Percentiles rank a stretch among this genome's conserved stretches.
Evolutionary conservation across 2,797 vertebrate species (phyloP).

Genomic region (Merluccius polli): DNA sequence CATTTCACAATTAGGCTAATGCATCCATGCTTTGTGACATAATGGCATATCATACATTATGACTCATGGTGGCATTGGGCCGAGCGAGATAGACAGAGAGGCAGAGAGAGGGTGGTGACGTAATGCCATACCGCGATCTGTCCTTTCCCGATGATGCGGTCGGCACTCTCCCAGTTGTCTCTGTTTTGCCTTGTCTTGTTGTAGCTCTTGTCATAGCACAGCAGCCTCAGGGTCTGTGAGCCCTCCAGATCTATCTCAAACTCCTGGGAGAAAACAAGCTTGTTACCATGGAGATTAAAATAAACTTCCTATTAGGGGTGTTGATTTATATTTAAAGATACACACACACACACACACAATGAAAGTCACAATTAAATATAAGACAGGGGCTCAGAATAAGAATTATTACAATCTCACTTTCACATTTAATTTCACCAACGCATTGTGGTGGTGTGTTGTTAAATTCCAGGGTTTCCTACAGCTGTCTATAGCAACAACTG

Average conservation of each 20-base stretch:
- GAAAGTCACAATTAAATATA: background rate
- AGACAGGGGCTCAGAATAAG: too few relatives aligned
- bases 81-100: background rate
- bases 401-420: too few relatives aligned
- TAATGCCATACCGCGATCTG: constrained; percentile 82
- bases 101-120: constrained; percentile 28
- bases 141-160: constrained; percentile 85
- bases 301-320: background rate
- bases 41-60: constrained; percentile 32
- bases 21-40: constrained; percentile 36
- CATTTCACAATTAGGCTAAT: background rate
- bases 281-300: background rate
- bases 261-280: constrained; percentile 65
- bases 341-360: background rate
- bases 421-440: too few relatives aligned
- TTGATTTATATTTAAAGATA: background rate
- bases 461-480: too few relatives aligned
- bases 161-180: constrained; percentile 80
- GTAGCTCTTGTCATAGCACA: constrained; percentile 88
- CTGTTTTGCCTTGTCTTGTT: constrained; percentile 79
- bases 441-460: too few relatives aligned
- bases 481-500: too few relatives aligned
- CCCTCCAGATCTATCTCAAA: constrained; percentile 91
- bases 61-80: background rate
- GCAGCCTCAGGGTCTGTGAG: constrained; percentile 82